Evolutionary conservation across 2,113 vertebrate species (phyloP).

Genomic region (Corydoras sp.): DNA sequence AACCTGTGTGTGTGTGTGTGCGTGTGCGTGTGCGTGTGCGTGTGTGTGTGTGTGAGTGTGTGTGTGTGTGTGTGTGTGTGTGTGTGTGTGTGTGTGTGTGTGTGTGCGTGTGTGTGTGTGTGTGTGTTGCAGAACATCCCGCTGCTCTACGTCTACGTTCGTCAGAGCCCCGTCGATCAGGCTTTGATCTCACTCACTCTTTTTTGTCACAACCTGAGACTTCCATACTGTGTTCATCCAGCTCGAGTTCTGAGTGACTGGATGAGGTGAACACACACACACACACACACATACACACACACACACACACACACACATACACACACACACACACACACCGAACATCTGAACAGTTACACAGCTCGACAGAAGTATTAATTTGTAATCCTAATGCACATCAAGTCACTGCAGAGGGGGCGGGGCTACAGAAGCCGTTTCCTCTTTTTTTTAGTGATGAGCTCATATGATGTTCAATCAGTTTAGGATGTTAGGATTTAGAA

Average conservation of each 20-base stretch:
- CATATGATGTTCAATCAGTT: too few relatives aligned
- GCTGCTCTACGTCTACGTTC: slow-evolving; percentile 74
- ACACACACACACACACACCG: not conserved
- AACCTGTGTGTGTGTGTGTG: too few relatives aligned
- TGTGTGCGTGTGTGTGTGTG: not conserved
- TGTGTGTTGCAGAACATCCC: slow-evolving; percentile 57
- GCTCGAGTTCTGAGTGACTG: slow-evolving; percentile 1
- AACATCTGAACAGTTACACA: too few relatives aligned
- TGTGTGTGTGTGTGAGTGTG: too few relatives aligned
- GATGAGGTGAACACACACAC: slow-evolving; percentile 30
- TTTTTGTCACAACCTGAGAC: slow-evolving; percentile 72
- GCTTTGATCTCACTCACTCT: slow-evolving; percentile 75
- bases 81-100: not conserved
- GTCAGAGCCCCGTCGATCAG: slow-evolving; percentile 72
- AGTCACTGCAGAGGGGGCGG: too few relatives aligned
- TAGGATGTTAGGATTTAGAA: too few relatives aligned
- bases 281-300: not conserved
- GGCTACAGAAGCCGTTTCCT: too few relatives aligned
- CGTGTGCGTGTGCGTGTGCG: too few relatives aligned
- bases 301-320: not conserved
- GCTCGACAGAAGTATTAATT: too few relatives aligned
- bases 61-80: slow-evolving; percentile 25
- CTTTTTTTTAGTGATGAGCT: too few relatives aligned
- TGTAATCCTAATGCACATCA: too few relatives aligned
- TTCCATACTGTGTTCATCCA: slow-evolving; percentile 69